These are phyloP conservation scores for Latrodectus elegans DNA, from an alignment of 2,888 invertebrate species.

Conservation along the genomic window DNA sequence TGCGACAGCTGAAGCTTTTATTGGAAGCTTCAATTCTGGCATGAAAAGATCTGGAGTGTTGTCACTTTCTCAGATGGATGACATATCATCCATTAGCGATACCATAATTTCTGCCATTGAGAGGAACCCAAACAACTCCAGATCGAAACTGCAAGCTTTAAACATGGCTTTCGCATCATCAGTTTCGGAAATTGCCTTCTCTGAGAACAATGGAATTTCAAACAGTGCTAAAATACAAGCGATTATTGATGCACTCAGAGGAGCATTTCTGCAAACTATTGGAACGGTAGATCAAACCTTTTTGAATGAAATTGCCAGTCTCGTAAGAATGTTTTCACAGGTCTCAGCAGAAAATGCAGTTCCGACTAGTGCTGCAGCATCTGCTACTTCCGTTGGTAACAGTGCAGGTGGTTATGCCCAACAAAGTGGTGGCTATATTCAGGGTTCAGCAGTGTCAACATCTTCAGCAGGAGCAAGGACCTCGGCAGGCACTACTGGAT, in stretches of 20 bases:
- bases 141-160: conserved; percentile 21
- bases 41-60: neutral
- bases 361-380: neutral
- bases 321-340: conserved; percentile 19
- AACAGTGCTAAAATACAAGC: neutral
- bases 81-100: conserved; percentile 17
- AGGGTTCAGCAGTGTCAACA: neutral
- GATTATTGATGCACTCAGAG: neutral
- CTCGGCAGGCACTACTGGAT: neutral
- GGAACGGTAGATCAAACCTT: conserved; percentile 3
- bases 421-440: neutral
- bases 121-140: conserved; percentile 5
- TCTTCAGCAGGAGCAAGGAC: neutral
- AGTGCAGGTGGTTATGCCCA: neutral
- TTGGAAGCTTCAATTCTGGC: neutral
- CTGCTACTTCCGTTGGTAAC: neutral
- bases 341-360: conserved; percentile 8
- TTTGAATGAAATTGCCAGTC: conserved; percentile 5
- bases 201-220: neutral
- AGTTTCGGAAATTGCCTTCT: conserved; percentile 19
- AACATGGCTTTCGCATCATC: conserved; percentile 37
- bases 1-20: conserved; percentile 4
- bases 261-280: conserved; percentile 9
- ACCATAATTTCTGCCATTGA: conserved; percentile 9
- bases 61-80: conserved; percentile 6